Conservation (phyloP, 2,888 invertebrate genomes). For the Agrochola macilenta region DNA sequence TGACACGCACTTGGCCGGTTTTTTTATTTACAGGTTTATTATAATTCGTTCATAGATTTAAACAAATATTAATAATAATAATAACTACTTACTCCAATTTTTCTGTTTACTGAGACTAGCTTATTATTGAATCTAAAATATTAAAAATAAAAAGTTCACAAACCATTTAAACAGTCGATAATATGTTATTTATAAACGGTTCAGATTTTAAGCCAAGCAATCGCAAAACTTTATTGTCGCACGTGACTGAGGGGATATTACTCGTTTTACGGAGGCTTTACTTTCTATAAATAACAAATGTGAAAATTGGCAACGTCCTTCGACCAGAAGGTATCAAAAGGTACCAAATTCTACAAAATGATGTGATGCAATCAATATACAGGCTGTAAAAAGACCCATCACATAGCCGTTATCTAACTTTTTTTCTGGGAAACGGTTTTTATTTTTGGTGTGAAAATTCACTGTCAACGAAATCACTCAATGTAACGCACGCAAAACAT, state of each 20-base stretch:
- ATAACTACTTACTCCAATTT: background rate
- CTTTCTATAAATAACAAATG: slow-evolving; percentile 31
- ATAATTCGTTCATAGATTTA: background rate
- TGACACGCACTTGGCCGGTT: no score
- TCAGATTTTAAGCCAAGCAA: slow-evolving; percentile 48
- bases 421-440: background rate
- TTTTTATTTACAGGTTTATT: no score
- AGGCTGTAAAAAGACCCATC: background rate
- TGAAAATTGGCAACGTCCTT: slow-evolving; percentile 14
- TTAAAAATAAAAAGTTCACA: background rate
- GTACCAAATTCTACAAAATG: background rate
- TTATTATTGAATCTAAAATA: background rate
- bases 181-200: slow-evolving; percentile 52
- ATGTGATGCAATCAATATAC: background rate
- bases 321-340: background rate
- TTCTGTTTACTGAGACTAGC: background rate
- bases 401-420: background rate
- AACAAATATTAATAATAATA: background rate
- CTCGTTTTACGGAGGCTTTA: slow-evolving; percentile 34
- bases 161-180: slow-evolving; percentile 32
- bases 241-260: slow-evolving; percentile 54
- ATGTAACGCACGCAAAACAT: background rate
- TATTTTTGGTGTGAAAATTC: background rate
- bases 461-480: background rate
- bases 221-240: slow-evolving; percentile 50